Conservation (phyloP, 1,140 invertebrate genomes). For the Drosophila santomea region DNA sequence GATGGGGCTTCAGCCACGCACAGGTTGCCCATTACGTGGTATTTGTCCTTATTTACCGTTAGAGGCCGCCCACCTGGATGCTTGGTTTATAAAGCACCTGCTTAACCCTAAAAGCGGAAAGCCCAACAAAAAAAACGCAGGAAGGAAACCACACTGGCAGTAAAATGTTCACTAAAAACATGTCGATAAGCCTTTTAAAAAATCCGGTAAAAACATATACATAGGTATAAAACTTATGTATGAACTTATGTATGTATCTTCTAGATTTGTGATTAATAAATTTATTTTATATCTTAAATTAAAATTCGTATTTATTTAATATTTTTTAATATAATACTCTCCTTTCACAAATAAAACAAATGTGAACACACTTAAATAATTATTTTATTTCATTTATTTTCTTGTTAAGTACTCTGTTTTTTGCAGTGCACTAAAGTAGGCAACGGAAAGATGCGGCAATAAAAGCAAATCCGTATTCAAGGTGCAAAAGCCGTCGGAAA, state of each 20-base stretch:
- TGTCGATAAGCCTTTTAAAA: too few species aligned
- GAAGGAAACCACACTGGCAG: neutral
- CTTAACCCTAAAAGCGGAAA: constrained; percentile 75
- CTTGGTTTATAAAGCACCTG: constrained; percentile 81
- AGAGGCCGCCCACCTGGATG: constrained; percentile 37
- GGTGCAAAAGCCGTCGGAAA: constrained; percentile 49
- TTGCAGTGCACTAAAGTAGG: constrained; percentile 7
- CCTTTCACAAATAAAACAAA: too few species aligned
- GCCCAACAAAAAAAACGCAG: constrained; percentile 14
- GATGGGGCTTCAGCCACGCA: constrained; percentile 38
- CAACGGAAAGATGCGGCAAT: constrained; percentile 59
- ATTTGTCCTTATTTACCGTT: constrained; percentile 75
- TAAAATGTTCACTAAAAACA: neutral
- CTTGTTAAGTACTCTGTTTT: neutral
- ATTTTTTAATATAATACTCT: too few species aligned
- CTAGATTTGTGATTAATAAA: too few species aligned
- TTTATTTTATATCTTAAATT: too few species aligned
- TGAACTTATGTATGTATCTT: too few species aligned
- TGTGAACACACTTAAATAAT: too few species aligned
- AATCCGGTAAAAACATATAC: too few species aligned
- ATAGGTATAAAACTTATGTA: too few species aligned
- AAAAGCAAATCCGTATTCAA: constrained; percentile 81
- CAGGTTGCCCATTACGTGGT: constrained; percentile 55
- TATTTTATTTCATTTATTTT: neutral
- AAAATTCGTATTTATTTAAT: too few species aligned